These are phyloP conservation scores for Xestobium rufovillosum DNA, from an alignment of 2,888 invertebrate species.

Conservation along the genomic window DNA sequence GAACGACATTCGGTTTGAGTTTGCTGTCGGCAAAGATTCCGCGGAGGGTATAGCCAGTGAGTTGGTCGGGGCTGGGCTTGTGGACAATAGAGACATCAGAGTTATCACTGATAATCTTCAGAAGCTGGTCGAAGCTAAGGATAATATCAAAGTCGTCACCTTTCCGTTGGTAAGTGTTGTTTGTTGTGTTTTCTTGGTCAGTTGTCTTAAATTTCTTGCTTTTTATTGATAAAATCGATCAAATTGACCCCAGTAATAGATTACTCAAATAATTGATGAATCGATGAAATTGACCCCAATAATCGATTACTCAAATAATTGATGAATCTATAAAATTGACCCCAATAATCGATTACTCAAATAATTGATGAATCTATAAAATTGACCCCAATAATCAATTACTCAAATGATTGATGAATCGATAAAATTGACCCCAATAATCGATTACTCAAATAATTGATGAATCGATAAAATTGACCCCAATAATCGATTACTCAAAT, in stretches of 20 bases:
- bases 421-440: too few relatives aligned
- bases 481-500: too few relatives aligned
- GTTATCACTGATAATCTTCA: constrained; percentile 92
- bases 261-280: too few relatives aligned
- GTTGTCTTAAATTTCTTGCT: constrained; percentile 1
- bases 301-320: too few relatives aligned
- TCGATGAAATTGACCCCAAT: too few relatives aligned
- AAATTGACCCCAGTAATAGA: background rate
- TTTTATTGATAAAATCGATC: background rate
- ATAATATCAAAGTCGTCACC: constrained; percentile 66
- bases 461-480: too few relatives aligned
- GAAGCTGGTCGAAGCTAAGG: constrained; percentile 72
- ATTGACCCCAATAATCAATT: too few relatives aligned
- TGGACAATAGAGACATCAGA: constrained; percentile 82
- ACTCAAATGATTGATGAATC: too few relatives aligned
- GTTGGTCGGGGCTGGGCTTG: constrained; percentile 89
- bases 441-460: too few relatives aligned
- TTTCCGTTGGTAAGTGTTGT: constrained; percentile 69
- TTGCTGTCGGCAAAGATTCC: constrained; percentile 79
- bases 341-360: too few relatives aligned
- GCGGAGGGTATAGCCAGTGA: constrained; percentile 91
- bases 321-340: too few relatives aligned
- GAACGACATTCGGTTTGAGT: constrained; percentile 98
- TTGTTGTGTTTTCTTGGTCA: background rate
- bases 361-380: too few relatives aligned